Conservation (phyloP, 2,113 vertebrate species). For the Steatornis caripensis region DNA sequence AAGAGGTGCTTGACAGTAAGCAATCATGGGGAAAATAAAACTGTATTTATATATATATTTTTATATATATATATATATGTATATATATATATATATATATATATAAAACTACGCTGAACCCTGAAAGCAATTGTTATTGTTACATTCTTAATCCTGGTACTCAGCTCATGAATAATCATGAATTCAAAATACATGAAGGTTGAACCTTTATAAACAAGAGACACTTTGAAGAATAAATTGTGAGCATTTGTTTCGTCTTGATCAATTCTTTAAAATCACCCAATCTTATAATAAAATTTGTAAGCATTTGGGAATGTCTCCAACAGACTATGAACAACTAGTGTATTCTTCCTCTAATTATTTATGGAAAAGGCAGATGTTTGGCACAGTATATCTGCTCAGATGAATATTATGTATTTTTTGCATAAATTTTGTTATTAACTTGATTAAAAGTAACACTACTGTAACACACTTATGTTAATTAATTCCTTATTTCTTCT, state of each 20-base stretch:
- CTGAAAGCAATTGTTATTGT: background rate
- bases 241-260: background rate
- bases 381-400: background rate
- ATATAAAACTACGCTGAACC: background rate
- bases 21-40: background rate
- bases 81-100: no score
- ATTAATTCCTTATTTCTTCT: background rate
- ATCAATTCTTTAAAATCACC: background rate
- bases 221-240: background rate
- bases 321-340: background rate
- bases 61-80: no score
- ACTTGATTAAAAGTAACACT: background rate
- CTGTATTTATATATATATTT: no score
- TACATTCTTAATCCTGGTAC: background rate
- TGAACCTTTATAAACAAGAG: background rate
- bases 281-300: background rate
- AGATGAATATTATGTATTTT: background rate
- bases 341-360: background rate
- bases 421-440: background rate
- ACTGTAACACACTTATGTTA: background rate
- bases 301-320: background rate
- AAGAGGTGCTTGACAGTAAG: background rate
- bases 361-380: background rate
- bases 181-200: background rate
- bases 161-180: background rate